Conservation (phyloP, 2,888 invertebrate species). For the Hemithea aestivaria region DNA sequence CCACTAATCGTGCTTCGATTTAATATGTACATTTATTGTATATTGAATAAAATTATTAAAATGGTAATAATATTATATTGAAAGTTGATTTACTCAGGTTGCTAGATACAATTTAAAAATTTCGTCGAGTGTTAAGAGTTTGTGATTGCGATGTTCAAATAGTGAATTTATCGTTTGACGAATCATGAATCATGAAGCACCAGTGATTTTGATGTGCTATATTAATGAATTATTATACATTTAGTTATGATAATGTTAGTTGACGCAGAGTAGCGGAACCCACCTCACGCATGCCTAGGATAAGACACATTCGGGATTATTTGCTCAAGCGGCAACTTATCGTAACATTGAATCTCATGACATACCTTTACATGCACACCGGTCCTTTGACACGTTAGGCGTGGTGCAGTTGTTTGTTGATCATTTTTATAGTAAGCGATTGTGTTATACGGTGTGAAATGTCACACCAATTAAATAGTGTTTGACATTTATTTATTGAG, state of each 20-base stretch:
- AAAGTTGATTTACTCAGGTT: slow-evolving; percentile 68
- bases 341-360: slow-evolving; percentile 76
- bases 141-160: slow-evolving; percentile 50
- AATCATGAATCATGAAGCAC: slow-evolving; percentile 56
- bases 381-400: slow-evolving; percentile 56
- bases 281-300: slow-evolving; percentile 73
- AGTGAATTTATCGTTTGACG: slow-evolving; percentile 49
- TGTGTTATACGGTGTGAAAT: slow-evolving; percentile 75
- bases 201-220: slow-evolving; percentile 55
- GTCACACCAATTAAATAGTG: slow-evolving; percentile 72
- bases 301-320: slow-evolving; percentile 65
- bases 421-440: slow-evolving; percentile 77
- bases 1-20: slow-evolving; percentile 63
- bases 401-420: slow-evolving; percentile 77
- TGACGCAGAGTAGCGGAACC: slow-evolving; percentile 62
- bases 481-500: slow-evolving; percentile 78
- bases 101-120: slow-evolving; percentile 62
- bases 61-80: slow-evolving; percentile 44
- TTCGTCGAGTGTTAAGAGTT: slow-evolving; percentile 54
- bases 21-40: slow-evolving; percentile 64
- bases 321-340: slow-evolving; percentile 76
- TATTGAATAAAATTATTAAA: slow-evolving; percentile 56
- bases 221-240: slow-evolving; percentile 35
- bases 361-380: slow-evolving; percentile 58
- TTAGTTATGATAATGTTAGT: slow-evolving; percentile 42